These are phyloP conservation scores for Sphaerodactylus townsendi DNA, from an alignment of 2,113 vertebrate genomes.

Conservation along the genomic window DNA sequence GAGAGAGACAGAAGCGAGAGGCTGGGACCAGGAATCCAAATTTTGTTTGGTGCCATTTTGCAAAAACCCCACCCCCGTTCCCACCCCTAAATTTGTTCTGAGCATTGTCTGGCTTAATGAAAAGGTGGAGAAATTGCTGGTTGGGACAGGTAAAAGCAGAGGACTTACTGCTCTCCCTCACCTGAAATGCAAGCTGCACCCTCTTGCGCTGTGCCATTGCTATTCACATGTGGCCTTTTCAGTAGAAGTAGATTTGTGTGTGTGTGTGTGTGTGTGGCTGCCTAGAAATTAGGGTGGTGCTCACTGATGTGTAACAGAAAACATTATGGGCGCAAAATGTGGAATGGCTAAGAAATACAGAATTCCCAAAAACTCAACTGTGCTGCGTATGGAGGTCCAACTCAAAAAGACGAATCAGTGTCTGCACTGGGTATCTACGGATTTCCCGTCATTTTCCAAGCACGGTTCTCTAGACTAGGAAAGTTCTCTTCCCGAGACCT, in stretches of 20 bases:
- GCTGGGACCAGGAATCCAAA: not conserved
- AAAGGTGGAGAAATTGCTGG: not conserved
- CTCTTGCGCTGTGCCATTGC: no score
- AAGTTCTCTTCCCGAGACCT: no score
- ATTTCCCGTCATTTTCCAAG: no score
- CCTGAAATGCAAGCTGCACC: no score
- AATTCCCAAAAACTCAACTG: not conserved
- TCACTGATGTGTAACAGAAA: not conserved
- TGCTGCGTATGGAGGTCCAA: no score
- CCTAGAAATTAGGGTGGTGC: not conserved
- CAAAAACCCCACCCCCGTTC: not conserved
- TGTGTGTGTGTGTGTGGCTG: not conserved
- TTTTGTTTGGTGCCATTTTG: not conserved
- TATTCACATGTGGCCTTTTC: no score
- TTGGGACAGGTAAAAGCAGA: not conserved
- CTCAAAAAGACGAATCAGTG: no score
- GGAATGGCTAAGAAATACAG: constrained; percentile 28
- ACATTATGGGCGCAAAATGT: not conserved
- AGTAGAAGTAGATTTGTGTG: no score
- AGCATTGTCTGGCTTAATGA: not conserved
- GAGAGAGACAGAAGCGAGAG: not conserved
- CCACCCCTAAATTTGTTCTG: not conserved
- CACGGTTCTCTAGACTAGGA: no score
- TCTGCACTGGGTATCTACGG: no score
- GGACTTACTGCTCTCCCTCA: no score